Evolutionary conservation across 2,113 vertebrate genomes (phyloP).

Genomic region (Alethe castanea): DNA sequence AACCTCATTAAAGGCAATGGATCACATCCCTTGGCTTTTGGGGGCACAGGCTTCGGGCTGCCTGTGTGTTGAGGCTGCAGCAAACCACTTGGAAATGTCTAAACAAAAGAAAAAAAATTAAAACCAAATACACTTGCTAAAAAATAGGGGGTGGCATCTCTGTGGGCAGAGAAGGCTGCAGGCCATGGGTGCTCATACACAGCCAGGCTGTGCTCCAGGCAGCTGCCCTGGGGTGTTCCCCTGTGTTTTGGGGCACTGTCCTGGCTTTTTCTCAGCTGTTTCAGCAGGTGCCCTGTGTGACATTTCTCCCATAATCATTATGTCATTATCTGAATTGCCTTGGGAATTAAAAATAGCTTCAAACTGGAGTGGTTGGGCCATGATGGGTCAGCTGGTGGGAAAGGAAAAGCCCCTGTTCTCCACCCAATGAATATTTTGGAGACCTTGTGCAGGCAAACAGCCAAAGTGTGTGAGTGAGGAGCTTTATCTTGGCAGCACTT

Average conservation of each 20-base stretch:
- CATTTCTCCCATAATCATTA: background rate
- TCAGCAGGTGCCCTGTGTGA: background rate
- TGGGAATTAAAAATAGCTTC: background rate
- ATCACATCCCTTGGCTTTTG: background rate
- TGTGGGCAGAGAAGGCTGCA: background rate
- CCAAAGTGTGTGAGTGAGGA: background rate
- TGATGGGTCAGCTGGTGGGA: background rate
- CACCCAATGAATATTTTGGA: background rate
- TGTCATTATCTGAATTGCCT: background rate
- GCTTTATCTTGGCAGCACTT: background rate
- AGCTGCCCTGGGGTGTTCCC: background rate
- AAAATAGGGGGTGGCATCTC: background rate
- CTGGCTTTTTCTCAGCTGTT: background rate
- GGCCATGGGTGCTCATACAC: background rate
- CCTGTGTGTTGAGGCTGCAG: background rate
- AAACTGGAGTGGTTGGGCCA: background rate
- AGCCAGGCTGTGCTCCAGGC: fast-evolving
- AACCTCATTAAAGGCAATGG: background rate
- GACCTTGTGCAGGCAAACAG: background rate
- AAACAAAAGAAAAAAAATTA: background rate
- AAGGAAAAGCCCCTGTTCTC: background rate
- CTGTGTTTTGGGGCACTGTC: background rate
- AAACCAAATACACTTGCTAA: background rate
- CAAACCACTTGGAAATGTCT: background rate
- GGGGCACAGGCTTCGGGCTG: background rate